A percentile compares a stretch with the other conserved stretches of the same genome.
Conservation (phyloP, 2,113 vertebrate species). For the Embiotoca jacksoni region DNA sequence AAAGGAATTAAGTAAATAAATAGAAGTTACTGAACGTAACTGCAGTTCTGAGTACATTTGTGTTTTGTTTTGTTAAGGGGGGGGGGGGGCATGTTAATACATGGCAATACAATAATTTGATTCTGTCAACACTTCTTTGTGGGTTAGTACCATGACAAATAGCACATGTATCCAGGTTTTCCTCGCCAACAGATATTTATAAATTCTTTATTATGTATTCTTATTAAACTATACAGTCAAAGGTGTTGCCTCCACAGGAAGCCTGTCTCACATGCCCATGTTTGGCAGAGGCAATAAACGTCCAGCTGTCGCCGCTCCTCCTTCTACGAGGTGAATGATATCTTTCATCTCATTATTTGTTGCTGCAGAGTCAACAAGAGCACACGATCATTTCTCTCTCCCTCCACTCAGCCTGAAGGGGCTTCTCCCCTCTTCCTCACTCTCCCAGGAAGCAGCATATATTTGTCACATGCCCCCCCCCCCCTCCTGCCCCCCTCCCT, state of each 20-base stretch:
- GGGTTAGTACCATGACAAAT: too few species aligned
- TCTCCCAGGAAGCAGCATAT: conserved; percentile 45
- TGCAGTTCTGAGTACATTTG: too few species aligned
- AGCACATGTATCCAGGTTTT: too few species aligned
- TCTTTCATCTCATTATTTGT: conserved; percentile 50
- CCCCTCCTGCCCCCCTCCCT: neutral
- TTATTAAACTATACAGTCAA: neutral
- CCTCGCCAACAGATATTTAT: too few species aligned
- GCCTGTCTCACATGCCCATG: conserved; percentile 15
- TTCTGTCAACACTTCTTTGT: too few species aligned
- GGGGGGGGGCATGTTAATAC: too few species aligned
- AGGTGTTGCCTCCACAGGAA: conserved; percentile 24
- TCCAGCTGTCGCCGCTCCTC: neutral
- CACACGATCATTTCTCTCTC: neutral
- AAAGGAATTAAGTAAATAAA: too few species aligned
- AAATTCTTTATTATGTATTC: too few species aligned
- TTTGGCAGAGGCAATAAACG: conserved; percentile 41
- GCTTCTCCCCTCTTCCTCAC: neutral
- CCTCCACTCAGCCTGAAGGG: conserved; percentile 28
- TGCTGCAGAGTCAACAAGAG: conserved; percentile 26
- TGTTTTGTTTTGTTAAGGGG: too few species aligned
- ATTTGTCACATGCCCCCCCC: conserved; percentile 30
- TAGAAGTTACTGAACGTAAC: too few species aligned
- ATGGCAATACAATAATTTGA: too few species aligned
- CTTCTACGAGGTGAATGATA: conserved; percentile 36